Percentiles rank a stretch among this genome's conserved stretches.
phyloP scores from a whole-genome alignment of 2,797 vertebrate genomes.

The Saxicola maurus region DNA sequence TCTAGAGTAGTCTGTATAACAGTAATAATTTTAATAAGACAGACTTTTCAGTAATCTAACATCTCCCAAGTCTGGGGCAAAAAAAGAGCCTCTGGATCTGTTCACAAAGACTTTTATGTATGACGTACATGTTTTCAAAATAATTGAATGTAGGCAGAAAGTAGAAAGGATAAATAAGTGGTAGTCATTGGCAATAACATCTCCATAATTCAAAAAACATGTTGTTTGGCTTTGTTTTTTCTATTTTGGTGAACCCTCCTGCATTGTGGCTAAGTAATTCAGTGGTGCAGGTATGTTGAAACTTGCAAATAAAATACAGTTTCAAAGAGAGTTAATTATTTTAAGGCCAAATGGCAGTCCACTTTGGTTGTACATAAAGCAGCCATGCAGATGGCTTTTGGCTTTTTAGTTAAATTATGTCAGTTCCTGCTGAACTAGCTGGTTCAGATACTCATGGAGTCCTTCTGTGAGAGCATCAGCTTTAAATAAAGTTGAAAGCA shows the following conservation, averaged over 20 bases:
- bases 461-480: not conserved
- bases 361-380: not conserved
- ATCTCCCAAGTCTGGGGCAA: not conserved
- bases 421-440: not conserved
- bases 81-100: not conserved
- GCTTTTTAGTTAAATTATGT: not conserved
- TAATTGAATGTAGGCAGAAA: not conserved
- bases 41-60: not conserved
- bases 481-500: not conserved
- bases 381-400: not conserved
- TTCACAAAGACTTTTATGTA: not conserved
- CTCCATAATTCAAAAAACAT: rapidly evolving
- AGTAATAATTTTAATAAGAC: not conserved
- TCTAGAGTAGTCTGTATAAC: not conserved
- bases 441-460: not conserved
- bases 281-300: not conserved
- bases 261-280: not conserved
- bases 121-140: not conserved
- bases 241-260: not conserved
- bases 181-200: not conserved
- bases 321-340: not conserved
- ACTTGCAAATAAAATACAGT: not conserved
- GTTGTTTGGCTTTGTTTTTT: not conserved
- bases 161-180: not conserved
- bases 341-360: not conserved